A percentile compares a stretch with the other conserved stretches of the same genome.
Conservation (phyloP, 2,888 invertebrate species). For the Calliphora vomitoria region DNA sequence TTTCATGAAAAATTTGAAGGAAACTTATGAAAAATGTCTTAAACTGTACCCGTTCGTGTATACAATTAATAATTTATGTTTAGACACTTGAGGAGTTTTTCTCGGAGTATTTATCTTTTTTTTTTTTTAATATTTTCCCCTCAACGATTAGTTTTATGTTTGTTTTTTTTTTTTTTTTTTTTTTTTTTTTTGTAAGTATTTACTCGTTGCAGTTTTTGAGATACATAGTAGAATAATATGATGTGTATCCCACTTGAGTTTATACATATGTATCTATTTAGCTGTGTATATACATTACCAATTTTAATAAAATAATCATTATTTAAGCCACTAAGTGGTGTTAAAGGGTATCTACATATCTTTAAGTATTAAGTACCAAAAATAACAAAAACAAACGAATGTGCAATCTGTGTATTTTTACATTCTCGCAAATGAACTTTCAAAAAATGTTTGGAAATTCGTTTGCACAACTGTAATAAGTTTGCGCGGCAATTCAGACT, state of each 20-base stretch:
- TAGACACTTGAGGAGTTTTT: slow-evolving; percentile 22
- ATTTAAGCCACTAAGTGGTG: slow-evolving; percentile 1
- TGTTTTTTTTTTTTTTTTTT: background rate
- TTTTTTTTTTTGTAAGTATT: background rate
- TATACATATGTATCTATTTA: background rate
- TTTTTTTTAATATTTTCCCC: background rate
- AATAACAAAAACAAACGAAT: background rate
- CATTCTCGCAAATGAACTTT: no score
- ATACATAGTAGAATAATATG: background rate
- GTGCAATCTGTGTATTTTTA: no score
- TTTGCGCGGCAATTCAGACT: no score
- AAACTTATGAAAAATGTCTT: slow-evolving; percentile 17
- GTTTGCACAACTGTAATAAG: no score
- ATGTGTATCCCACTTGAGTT: slow-evolving; percentile 10
- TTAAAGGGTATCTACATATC: background rate
- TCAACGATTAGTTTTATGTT: slow-evolving; percentile 17
- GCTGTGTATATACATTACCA: background rate
- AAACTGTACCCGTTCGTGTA: background rate
- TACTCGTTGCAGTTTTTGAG: no score
- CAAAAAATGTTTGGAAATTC: no score
- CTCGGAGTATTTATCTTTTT: background rate
- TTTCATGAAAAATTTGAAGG: background rate
- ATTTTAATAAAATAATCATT: background rate
- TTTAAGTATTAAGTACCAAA: background rate
- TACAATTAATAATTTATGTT: slow-evolving; percentile 38